These are phyloP conservation scores for Andricus grossulariae DNA, from an alignment of 1,140 invertebrate species.

Conservation along the genomic window DNA sequence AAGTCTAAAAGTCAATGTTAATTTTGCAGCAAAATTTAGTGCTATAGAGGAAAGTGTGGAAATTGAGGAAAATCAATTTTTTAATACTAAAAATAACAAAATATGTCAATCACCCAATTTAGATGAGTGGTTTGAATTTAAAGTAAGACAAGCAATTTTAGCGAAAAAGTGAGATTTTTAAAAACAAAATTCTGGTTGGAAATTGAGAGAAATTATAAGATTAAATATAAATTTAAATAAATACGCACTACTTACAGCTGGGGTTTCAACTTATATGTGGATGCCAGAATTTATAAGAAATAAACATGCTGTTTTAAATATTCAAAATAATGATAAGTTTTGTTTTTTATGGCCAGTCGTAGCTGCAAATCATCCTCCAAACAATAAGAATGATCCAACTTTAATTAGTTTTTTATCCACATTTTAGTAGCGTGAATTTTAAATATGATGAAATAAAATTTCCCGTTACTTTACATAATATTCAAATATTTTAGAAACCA, in stretches of 20 bases:
- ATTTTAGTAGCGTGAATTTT: constrained; percentile 55
- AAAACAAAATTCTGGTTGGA: constrained; percentile 37
- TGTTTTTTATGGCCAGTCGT: constrained; percentile 67
- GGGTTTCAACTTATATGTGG: constrained; percentile 56
- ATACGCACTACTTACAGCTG: constrained; percentile 58
- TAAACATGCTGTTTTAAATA: constrained; percentile 67
- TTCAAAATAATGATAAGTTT: constrained; percentile 63
- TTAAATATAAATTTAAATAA: constrained; percentile 48
- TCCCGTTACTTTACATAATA: constrained; percentile 50
- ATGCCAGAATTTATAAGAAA: constrained; percentile 59
- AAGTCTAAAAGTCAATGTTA: neutral
- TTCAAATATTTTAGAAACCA: neutral
- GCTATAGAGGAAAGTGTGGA: too few species aligned
- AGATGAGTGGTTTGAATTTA: constrained; percentile 10
- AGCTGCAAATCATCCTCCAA: constrained; percentile 60
- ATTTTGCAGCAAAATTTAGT: too few species aligned
- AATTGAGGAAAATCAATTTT: constrained; percentile 33
- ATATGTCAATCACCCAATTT: constrained; percentile 24
- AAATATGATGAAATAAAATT: constrained; percentile 66
- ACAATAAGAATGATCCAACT: constrained; percentile 44
- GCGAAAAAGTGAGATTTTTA: constrained; percentile 41
- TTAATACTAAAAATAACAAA: constrained; percentile 38
- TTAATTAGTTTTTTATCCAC: constrained; percentile 58
- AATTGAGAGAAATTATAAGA: constrained; percentile 42
- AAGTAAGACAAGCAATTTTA: constrained; percentile 32